phyloP scores from a whole-genome alignment of 2,888 invertebrate species.

The Philopedon plagiatum region DNA sequence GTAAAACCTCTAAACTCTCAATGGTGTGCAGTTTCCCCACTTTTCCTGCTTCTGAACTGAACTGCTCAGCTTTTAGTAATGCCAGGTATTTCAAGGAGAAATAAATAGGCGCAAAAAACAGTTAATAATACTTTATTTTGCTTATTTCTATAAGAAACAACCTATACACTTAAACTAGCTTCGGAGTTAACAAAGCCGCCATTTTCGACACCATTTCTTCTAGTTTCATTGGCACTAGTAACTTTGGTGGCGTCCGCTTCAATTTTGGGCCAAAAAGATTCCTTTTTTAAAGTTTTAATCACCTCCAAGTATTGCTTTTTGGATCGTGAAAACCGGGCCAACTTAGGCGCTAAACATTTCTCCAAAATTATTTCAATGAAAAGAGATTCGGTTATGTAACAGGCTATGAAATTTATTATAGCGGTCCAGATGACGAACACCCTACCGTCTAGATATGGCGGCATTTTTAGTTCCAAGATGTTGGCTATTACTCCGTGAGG shows the following conservation, averaged over 20 bases:
- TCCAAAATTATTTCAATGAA: conserved; percentile 74
- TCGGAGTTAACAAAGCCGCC: conserved; percentile 51
- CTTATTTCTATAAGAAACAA: not conserved
- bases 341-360: conserved; percentile 70
- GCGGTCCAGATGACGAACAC: conserved; percentile 71
- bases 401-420: conserved; percentile 70
- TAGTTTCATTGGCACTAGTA: conserved; percentile 21
- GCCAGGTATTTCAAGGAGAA: no score
- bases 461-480: conserved; percentile 78
- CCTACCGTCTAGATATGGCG: conserved; percentile 70
- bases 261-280: conserved; percentile 52
- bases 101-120: not conserved
- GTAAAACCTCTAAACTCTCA: no score
- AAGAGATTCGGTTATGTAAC: conserved; percentile 73
- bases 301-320: conserved; percentile 54
- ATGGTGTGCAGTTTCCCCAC: no score
- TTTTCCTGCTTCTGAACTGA: no score
- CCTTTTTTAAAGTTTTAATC: conserved; percentile 50
- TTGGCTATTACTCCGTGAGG: conserved; percentile 69
- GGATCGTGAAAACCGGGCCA: conserved; percentile 62
- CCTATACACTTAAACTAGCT: not conserved
- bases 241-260: conserved; percentile 26
- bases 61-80: no score
- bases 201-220: conserved; percentile 50
- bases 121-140: conserved; percentile 19